These are phyloP conservation scores for Ictalurus punctatus DNA, from an alignment of 2,113 vertebrate species.

Conservation along the genomic window DNA sequence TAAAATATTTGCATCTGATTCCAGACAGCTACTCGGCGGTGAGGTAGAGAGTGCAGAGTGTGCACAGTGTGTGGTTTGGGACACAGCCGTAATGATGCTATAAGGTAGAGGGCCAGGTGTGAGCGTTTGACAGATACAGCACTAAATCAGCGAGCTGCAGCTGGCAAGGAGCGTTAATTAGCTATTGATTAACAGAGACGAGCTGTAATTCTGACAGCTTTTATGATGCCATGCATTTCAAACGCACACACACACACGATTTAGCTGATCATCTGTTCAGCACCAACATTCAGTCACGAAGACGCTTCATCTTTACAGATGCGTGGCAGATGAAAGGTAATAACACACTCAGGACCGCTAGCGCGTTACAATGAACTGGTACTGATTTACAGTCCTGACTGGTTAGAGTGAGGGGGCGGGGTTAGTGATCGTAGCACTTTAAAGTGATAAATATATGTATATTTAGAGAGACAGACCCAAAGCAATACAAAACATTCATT, in stretches of 20 bases:
- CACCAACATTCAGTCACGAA: background rate
- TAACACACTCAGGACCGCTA: background rate
- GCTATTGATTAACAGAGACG: constrained; percentile 53
- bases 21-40: background rate
- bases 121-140: constrained; percentile 39
- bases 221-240: constrained; percentile 41
- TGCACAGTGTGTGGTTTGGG: background rate
- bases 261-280: constrained; percentile 17
- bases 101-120: constrained; percentile 27
- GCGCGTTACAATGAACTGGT: background rate
- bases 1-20: background rate
- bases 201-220: constrained; percentile 52
- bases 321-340: background rate
- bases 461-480: background rate
- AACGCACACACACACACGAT: background rate
- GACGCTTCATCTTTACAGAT: background rate
- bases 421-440: background rate
- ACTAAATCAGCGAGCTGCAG: constrained; percentile 28
- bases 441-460: background rate
- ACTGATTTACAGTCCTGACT: background rate
- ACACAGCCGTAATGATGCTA: background rate
- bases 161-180: constrained; percentile 48
- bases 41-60: background rate
- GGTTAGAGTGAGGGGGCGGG: background rate
- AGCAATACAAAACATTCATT: background rate